Conservation (phyloP, 1,140 invertebrate species). For the Thaumatotibia leucotreta region DNA sequence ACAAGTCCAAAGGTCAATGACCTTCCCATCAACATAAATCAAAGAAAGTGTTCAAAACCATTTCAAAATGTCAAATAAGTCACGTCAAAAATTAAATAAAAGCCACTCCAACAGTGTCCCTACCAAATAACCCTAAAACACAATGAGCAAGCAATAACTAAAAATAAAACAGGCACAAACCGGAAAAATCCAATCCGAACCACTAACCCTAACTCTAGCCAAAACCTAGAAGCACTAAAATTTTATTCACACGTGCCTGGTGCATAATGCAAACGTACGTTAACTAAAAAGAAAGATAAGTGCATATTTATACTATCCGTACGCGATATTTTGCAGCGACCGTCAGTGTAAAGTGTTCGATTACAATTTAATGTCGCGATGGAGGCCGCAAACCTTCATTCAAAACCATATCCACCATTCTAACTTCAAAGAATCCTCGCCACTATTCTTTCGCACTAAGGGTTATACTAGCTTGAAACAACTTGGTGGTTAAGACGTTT, state of each 20-base stretch:
- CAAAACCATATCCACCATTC: conserved; percentile 37
- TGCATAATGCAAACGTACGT: conserved; percentile 70
- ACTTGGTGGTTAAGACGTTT: conserved; percentile 21
- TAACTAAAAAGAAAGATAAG: conserved; percentile 73
- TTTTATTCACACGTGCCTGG: conserved; percentile 57
- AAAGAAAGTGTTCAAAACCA: too few relatives aligned
- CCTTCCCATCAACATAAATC: too few relatives aligned
- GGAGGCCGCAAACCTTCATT: conserved; percentile 41
- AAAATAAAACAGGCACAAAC: neutral
- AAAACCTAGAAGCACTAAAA: conserved; percentile 63
- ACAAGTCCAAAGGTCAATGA: too few relatives aligned
- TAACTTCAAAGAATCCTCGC: conserved; percentile 21
- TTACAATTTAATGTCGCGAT: conserved; percentile 74
- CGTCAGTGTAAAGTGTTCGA: conserved; percentile 72
- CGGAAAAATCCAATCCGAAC: conserved; percentile 4
- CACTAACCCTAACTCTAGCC: conserved; percentile 40
- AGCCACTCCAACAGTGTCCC: neutral
- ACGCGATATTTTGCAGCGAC: conserved; percentile 64
- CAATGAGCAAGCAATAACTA: too few relatives aligned
- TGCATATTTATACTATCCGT: conserved; percentile 70
- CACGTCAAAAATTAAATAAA: neutral
- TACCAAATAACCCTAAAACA: neutral
- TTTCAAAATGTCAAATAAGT: neutral
- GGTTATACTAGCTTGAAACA: conserved; percentile 24
- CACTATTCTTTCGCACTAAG: conserved; percentile 18